Evolutionary conservation across 2,113 vertebrate species (phyloP).

Genomic region (Probosciger aterrimus): DNA sequence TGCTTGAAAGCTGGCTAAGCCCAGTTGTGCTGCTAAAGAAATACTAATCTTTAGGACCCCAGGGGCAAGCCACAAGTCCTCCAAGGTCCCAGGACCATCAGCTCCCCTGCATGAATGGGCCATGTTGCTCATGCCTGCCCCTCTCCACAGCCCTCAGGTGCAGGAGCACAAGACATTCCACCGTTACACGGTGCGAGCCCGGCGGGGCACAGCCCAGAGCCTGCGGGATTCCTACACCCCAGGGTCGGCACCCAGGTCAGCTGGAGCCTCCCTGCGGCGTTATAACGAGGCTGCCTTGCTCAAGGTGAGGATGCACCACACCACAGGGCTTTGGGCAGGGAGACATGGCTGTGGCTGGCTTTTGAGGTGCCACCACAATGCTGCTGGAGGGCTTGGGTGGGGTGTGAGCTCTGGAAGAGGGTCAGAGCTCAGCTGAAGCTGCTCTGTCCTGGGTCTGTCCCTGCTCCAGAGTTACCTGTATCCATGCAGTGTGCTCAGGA

Average conservation of each 20-base stretch:
- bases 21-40: not conserved
- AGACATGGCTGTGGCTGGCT: rapidly evolving
- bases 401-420: not conserved
- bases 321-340: not conserved
- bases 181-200: conserved; percentile 91
- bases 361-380: not conserved
- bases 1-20: not conserved
- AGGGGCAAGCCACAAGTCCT: not conserved
- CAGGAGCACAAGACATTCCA: conserved; percentile 95
- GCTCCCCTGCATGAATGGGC: too few relatives aligned
- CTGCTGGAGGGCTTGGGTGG: not conserved
- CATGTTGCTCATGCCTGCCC: not conserved
- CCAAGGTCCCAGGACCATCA: not conserved
- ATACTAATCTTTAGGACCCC: not conserved
- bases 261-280: conserved; percentile 87
- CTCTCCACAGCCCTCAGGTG: conserved; percentile 76
- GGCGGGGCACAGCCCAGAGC: conserved; percentile 86
- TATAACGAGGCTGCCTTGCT: conserved; percentile 86
- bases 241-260: conserved; percentile 79
- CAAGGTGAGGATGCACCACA: conserved; percentile 70
- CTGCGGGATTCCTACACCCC: conserved; percentile 83
- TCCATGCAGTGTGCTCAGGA: not conserved
- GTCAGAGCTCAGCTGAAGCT: too few relatives aligned
- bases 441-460: not conserved
- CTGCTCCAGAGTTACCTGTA: not conserved